Conservation (phyloP, 2,797 vertebrate genomes). For the Pipistrellus nathusii region DNA sequence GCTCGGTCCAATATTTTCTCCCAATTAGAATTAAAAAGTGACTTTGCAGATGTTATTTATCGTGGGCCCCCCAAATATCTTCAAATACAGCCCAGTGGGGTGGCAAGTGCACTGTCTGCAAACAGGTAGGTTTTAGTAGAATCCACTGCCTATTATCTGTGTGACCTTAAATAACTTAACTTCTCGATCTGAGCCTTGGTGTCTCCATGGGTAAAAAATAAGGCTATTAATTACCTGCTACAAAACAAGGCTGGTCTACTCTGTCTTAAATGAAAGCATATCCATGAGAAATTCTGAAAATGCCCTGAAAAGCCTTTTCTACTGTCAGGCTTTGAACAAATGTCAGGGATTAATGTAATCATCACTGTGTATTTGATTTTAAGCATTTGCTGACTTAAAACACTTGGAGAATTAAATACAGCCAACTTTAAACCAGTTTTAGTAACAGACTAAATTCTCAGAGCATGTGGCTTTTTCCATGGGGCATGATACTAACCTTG, state of each 20-base stretch:
- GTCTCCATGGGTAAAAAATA: slow-evolving; percentile 11
- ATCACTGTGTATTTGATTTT: slow-evolving; percentile 54
- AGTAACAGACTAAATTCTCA: neutral
- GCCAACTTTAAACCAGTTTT: slow-evolving; percentile 42
- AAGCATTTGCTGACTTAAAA: slow-evolving; percentile 38
- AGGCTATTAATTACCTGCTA: neutral
- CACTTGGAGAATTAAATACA: slow-evolving; percentile 14
- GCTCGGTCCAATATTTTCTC: neutral
- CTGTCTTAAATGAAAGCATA: slow-evolving; percentile 30
- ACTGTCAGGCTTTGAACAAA: slow-evolving; percentile 59
- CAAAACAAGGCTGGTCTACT: neutral
- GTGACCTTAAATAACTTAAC: neutral
- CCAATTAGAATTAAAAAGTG: neutral
- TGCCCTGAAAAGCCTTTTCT: slow-evolving; percentile 18
- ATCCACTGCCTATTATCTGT: neutral
- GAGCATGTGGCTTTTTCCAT: neutral
- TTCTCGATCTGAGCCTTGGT: neutral
- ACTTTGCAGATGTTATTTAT: neutral
- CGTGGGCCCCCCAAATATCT: neutral
- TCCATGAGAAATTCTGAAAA: slow-evolving; percentile 40
- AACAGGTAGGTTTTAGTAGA: neutral
- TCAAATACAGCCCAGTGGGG: neutral
- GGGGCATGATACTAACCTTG: neutral
- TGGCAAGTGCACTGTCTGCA: neutral
- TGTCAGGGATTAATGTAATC: slow-evolving; percentile 49